Conservation (phyloP, 2,797 vertebrate species). For the Betta splendens region DNA sequence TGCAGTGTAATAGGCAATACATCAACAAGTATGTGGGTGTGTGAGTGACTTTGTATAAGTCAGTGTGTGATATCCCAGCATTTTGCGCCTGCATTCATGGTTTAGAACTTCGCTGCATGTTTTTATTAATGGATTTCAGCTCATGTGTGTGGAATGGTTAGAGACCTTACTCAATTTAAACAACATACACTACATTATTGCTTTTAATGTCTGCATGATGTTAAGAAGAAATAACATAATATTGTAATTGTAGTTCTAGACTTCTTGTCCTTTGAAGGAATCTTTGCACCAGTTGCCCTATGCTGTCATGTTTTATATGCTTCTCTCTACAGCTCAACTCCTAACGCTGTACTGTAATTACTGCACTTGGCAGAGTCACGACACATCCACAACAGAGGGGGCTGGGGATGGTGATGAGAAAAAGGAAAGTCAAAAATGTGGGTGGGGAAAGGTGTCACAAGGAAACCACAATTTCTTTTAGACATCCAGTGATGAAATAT, state of each 20-base stretch:
- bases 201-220: slow-evolving; percentile 2
- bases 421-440: slow-evolving; percentile 37
- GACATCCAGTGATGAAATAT: not conserved
- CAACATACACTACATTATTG: not conserved
- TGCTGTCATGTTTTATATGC: slow-evolving; percentile 68
- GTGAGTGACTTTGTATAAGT: slow-evolving; percentile 13
- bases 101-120: slow-evolving; percentile 13
- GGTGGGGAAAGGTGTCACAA: slow-evolving; percentile 24
- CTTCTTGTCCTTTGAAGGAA: slow-evolving; percentile 35
- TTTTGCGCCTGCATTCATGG: slow-evolving; percentile 26
- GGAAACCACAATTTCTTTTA: slow-evolving; percentile 15
- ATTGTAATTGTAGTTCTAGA: slow-evolving; percentile 20
- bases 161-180: slow-evolving; percentile 16
- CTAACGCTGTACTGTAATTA: slow-evolving; percentile 70
- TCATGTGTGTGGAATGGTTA: not conserved
- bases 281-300: slow-evolving; percentile 45
- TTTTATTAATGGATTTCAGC: slow-evolving; percentile 29
- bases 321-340: slow-evolving; percentile 59
- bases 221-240: slow-evolving; percentile 20
- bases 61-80: slow-evolving; percentile 29
- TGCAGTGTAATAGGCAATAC: slow-evolving; percentile 64
- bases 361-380: slow-evolving; percentile 75
- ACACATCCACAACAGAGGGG: slow-evolving; percentile 63
- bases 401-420: slow-evolving; percentile 47
- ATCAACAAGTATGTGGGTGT: slow-evolving; percentile 56